phyloP scores from a whole-genome alignment of 2,888 invertebrate species.

The Autographa pulchrina region DNA sequence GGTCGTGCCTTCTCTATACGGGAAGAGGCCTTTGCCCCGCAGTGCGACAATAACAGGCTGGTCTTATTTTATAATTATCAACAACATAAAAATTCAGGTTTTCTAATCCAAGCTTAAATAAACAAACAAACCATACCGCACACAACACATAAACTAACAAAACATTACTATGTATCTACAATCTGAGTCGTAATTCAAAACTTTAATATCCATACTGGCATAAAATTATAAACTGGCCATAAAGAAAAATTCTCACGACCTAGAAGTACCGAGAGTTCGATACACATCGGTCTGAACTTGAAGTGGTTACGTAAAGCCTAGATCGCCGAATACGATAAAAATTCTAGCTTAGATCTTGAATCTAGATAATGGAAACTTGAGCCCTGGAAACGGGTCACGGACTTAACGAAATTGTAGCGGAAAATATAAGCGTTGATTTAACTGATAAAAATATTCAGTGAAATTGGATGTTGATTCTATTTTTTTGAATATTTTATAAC shows the following conservation, averaged over 20 bases:
- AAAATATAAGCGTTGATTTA: conserved; percentile 53
- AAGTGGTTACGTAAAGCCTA: conserved; percentile 73
- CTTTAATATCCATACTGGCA: conserved; percentile 51
- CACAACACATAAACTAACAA: conserved; percentile 22
- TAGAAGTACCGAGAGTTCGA: conserved; percentile 62
- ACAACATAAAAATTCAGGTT: neutral
- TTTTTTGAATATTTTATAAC: neutral
- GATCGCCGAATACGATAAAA: conserved; percentile 74
- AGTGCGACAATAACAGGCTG: neutral
- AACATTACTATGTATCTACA: conserved; percentile 35
- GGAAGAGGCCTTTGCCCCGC: too few relatives aligned
- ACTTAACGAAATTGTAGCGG: conserved; percentile 64
- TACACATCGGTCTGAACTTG: conserved; percentile 76
- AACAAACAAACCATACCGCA: conserved; percentile 14
- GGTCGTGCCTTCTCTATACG: too few relatives aligned
- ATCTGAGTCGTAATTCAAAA: conserved; percentile 45
- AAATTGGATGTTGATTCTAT: neutral
- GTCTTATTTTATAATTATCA: neutral
- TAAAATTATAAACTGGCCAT: conserved; percentile 50
- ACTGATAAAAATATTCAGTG: conserved; percentile 13
- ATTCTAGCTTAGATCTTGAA: conserved; percentile 76
- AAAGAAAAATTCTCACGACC: conserved; percentile 56
- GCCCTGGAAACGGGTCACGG: conserved; percentile 79
- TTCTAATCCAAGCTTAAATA: neutral
- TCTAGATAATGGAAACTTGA: conserved; percentile 79